phyloP scores from a whole-genome alignment of 2,797 vertebrate species.

The Rhabdophis nuchalis region DNA sequence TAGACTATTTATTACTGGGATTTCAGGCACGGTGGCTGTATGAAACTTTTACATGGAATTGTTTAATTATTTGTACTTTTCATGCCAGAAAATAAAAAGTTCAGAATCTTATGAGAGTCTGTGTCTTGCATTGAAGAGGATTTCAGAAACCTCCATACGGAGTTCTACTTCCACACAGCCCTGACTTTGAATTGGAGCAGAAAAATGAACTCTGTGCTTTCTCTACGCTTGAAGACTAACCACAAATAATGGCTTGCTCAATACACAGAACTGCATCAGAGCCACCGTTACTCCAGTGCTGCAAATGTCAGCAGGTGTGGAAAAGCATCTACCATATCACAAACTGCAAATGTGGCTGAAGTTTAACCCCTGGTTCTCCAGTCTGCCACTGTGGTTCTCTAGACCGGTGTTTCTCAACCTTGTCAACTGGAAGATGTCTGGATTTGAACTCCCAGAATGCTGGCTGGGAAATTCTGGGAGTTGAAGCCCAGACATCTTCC shows the following conservation, averaged over 20 bases:
- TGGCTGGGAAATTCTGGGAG: too few relatives aligned
- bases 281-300: not conserved
- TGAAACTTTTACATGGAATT: constrained; percentile 97
- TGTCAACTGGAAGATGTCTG: too few relatives aligned
- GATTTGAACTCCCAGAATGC: too few relatives aligned
- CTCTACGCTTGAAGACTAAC: not conserved
- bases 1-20: constrained; percentile 95
- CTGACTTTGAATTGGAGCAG: not conserved
- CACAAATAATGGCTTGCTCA: not conserved
- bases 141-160: not conserved
- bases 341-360: not conserved
- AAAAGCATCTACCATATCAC: not conserved
- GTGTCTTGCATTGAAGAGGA: not conserved
- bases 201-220: not conserved
- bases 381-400: too few relatives aligned
- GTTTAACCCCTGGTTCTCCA: not conserved
- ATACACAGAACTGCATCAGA: not conserved
- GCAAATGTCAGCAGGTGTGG: not conserved
- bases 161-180: not conserved
- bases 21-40: constrained; percentile 91
- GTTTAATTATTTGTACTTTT: constrained; percentile 99
- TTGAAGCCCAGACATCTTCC: too few relatives aligned
- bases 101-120: constrained; percentile 78
- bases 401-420: too few relatives aligned
- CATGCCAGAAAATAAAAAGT: constrained; percentile 90